phyloP scores from a whole-genome alignment of 2,797 vertebrate genomes.

The Helicolenus hilgendorfi region DNA sequence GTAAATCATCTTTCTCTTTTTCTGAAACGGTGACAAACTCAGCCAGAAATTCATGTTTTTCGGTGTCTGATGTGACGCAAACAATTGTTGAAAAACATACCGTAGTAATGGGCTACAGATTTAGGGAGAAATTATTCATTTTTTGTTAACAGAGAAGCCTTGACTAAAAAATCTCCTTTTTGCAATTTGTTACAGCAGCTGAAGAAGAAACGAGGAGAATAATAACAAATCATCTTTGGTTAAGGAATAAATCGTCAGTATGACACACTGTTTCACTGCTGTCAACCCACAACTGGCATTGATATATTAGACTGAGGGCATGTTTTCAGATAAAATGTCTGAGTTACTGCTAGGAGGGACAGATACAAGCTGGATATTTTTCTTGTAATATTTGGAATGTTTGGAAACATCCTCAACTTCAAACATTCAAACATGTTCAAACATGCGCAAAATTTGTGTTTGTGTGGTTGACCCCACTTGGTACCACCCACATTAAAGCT shows the following conservation, averaged over 20 bases:
- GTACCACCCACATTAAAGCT: not conserved
- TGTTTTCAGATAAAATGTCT: constrained; percentile 7
- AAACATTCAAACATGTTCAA: no score
- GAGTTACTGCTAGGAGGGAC: not conserved
- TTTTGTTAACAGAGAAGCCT: not conserved
- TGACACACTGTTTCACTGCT: constrained; percentile 5
- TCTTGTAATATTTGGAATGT: not conserved
- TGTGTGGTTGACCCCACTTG: not conserved
- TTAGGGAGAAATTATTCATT: not conserved
- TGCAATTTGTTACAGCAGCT: constrained; percentile 1
- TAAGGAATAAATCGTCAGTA: constrained; percentile 4
- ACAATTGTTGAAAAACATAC: not conserved
- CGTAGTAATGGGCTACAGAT: not conserved
- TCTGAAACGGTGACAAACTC: not conserved
- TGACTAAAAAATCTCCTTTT: not conserved
- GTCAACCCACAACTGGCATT: constrained; percentile 4
- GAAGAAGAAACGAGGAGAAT: not conserved
- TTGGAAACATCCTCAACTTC: not conserved
- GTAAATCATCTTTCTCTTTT: not conserved
- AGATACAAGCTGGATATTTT: not conserved
- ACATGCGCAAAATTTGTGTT: not conserved
- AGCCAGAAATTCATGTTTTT: not conserved
- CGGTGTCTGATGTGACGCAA: not conserved
- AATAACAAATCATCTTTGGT: constrained; percentile 7
- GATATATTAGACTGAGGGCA: constrained; percentile 1